A percentile compares a stretch with the other conserved stretches of the same genome.
These are phyloP conservation scores for Prionace glauca DNA, from an alignment of 2,797 vertebrate genomes.

Conservation along the genomic window DNA sequence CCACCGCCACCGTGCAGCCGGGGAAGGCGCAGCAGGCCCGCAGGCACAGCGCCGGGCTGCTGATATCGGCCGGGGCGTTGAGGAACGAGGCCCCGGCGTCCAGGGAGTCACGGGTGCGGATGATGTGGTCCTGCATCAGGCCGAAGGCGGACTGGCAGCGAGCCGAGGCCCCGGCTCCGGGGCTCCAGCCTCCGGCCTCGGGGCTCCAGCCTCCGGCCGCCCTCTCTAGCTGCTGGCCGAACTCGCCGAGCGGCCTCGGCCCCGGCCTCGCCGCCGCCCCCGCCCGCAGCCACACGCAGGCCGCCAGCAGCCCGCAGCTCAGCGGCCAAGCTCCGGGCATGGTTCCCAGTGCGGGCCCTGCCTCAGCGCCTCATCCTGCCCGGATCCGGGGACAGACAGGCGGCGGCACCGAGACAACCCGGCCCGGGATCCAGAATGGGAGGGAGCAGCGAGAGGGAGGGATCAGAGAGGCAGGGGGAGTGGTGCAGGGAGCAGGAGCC, in stretches of 20 bases:
- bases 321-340: neutral
- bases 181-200: conserved; percentile 48
- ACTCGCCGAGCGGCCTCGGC: conserved; percentile 79
- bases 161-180: conserved; percentile 51
- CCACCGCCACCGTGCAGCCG: conserved; percentile 78
- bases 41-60: conserved; percentile 74
- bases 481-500: no score
- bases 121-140: conserved; percentile 71
- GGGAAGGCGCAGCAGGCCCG: conserved; percentile 80
- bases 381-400: neutral
- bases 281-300: conserved; percentile 41
- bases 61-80: conserved; percentile 62
- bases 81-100: conserved; percentile 82
- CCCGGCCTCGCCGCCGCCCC: conserved; percentile 50
- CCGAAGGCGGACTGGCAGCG: conserved; percentile 66
- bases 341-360: conserved; percentile 10
- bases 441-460: neutral
- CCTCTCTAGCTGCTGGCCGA: conserved; percentile 78
- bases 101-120: conserved; percentile 81
- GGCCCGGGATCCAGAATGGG: neutral
- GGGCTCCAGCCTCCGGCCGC: conserved; percentile 48
- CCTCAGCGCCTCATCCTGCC: conserved; percentile 41
- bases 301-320: conserved; percentile 41
- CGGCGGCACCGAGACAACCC: no score
- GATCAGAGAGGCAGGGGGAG: neutral